Percentiles rank a stretch among this genome's conserved stretches.
Conservation (phyloP, 2,113 vertebrate species). For the Scatophagus argus region DNA sequence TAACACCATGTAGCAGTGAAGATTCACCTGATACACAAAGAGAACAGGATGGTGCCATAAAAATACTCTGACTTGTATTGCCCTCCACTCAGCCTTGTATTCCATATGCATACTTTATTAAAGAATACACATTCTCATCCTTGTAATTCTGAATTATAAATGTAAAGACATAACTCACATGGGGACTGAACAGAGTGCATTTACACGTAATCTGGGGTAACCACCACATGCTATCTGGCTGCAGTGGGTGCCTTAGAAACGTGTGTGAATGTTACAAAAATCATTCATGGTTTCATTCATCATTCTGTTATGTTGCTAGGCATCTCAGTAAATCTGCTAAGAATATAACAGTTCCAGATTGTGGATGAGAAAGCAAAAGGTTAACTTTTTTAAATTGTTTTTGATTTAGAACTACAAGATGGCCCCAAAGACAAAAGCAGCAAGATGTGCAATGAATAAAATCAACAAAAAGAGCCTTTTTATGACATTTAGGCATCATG, state of each 20-base stretch:
- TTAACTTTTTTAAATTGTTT: not conserved
- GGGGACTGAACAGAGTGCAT: not conserved
- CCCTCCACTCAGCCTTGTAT: not conserved
- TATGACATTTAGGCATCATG: conserved; percentile 17
- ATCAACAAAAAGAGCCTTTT: conserved; percentile 8
- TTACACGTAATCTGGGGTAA: not conserved
- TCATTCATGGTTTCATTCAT: no score
- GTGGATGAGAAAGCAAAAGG: not conserved
- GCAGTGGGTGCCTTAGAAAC: not conserved
- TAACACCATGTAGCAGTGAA: not conserved
- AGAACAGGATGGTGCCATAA: not conserved
- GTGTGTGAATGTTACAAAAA: not conserved
- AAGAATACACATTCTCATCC: not conserved
- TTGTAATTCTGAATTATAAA: conserved; percentile 24
- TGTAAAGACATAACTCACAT: not conserved
- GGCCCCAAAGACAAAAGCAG: conserved; percentile 4
- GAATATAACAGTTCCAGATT: not conserved
- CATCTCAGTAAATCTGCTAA: not conserved
- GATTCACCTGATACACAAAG: not conserved
- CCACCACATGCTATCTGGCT: not conserved
- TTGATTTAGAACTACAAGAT: conserved; percentile 21
- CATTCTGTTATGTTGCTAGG: not conserved
- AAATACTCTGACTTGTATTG: not conserved
- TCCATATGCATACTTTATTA: not conserved
- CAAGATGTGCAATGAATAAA: not conserved